Evolutionary conservation across 2,113 vertebrate genomes (phyloP), one percentile per base, ranked within the genome.

Genomic region (Austrofundulus limnaeus): DNA sequence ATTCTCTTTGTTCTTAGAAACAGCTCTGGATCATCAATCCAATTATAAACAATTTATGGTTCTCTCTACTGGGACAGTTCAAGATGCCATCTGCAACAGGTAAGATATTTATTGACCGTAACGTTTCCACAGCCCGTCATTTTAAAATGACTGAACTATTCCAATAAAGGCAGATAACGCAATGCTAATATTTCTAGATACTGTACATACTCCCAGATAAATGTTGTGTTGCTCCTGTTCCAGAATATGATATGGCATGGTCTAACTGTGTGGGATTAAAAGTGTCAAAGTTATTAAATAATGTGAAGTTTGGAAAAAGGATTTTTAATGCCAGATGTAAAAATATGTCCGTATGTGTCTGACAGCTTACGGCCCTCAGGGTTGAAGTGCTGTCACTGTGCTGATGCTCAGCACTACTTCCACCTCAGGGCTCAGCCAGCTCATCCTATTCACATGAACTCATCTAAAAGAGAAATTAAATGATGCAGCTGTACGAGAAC

Each of bases 381-480:
- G 70, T 15, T 24, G 56, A 78, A 57, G 53, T 67, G 66, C 68
- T 82, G 84, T 83, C 59, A 49, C 45, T 45, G n/a, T n/a, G 62
- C 55, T 64, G 50, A 66, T 83, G 66, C 66, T 75, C 52, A 69
- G 49, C 38, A 58, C 72, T 65, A 50, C 43, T 70, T 62, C 53
- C 60, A 72, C 58, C 72, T 63, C 64, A 12, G 61, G 72, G 74
- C 66, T 75, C 75, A 52, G 52, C 31, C 68, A 61, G 47, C 31
- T 34, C 58, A 34, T 66, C 59, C 52, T 61, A 68, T 81, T 75
- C 65, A 78, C 73, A 54, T 53, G 50, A 77, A 55, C 52, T 66
- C 64, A 49, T 65, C 60, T 61, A 71, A 77, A 72, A 75, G 45
- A 68, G 46, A 68, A 84, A 75, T 49, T 53, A 69, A 80, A 74